Percentiles rank a stretch among this genome's conserved stretches.
phyloP scores from a whole-genome alignment of 1,140 invertebrate genomes.

The Platorchestia sp. region DNA sequence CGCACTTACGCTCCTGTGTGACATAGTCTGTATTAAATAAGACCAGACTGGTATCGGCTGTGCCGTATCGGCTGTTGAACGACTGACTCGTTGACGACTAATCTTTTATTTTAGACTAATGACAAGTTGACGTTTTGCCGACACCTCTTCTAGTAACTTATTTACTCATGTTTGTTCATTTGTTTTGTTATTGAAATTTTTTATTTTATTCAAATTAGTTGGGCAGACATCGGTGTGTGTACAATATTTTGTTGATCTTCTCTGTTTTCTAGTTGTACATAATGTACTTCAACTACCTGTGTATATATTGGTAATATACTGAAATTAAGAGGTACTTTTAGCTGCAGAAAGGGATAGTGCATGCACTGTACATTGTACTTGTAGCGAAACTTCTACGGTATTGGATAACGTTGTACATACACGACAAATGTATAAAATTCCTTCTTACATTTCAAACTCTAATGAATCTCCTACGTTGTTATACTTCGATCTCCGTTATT shows the following conservation, averaged over 20 bases:
- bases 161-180: neutral
- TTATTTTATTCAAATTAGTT: neutral
- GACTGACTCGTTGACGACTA: neutral
- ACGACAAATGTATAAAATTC: neutral
- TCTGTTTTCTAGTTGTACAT: neutral
- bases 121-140: neutral
- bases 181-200: neutral
- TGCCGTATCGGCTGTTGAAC: neutral
- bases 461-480: neutral
- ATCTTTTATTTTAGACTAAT: neutral
- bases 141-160: neutral
- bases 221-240: neutral
- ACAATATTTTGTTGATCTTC: neutral
- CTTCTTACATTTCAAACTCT: neutral
- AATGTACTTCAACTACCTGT: neutral
- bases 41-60: neutral
- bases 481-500: neutral
- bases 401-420: neutral
- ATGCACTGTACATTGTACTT: neutral
- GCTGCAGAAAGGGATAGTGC: neutral
- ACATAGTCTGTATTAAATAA: too few relatives aligned
- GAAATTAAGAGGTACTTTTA: neutral
- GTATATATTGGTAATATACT: neutral
- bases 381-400: neutral
- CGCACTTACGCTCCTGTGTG: neutral